Base-by-base conservation (phyloP, 2,797 vertebrate genomes). In the Mormyrops boulengeri region DNA sequence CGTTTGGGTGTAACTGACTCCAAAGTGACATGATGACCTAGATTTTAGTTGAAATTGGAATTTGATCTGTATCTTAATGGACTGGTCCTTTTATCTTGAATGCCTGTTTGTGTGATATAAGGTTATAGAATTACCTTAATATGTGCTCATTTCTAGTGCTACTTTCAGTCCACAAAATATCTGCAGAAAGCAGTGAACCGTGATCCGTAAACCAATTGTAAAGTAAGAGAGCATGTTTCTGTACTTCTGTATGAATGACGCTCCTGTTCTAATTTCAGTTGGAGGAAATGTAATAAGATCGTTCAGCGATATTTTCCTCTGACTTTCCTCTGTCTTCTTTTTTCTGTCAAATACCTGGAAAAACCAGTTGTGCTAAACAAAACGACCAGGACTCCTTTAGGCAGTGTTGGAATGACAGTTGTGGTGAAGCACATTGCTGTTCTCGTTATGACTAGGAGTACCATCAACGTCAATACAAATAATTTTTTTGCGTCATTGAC, bases 351-450 rank as follows among this genome's bases (percentile, higher is more conserved):
- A 52, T 9, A 49, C n/a, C 85, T 60, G 34, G 85, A 87, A 38
- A 41, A 87, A 87, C 85, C 53, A 41, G 85, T 34, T 87, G 30
- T 19, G 53, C 85, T 55, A 57, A 87, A 87, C 53, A 87, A 87
- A 87, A 44, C 26, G 85, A 17, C 49, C 50, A 34, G 84, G 47
- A 17, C 50, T 14, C 26, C 84, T 85, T 85, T 22, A 26, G 22
- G 22, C 49, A 14, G n/a, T 26, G 44, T 85, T 85, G 47, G 22
- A 50, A 50, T 52, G 34, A 44, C 80, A 22, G 4, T 57, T 17
- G 30, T 87, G 53, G 17, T 38, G 26, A 55, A 57, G 17, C 50
- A 60, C 53, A 5, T 9, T 4, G n/a, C 50, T 86, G 47, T 38
- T 86, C 50, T 55, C 7, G 9, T 47, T n/a, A 3, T 85, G 49